These are phyloP conservation scores for Phocoena phocoena DNA, from an alignment of 2,113 vertebrate species.

Conservation along the genomic window DNA sequence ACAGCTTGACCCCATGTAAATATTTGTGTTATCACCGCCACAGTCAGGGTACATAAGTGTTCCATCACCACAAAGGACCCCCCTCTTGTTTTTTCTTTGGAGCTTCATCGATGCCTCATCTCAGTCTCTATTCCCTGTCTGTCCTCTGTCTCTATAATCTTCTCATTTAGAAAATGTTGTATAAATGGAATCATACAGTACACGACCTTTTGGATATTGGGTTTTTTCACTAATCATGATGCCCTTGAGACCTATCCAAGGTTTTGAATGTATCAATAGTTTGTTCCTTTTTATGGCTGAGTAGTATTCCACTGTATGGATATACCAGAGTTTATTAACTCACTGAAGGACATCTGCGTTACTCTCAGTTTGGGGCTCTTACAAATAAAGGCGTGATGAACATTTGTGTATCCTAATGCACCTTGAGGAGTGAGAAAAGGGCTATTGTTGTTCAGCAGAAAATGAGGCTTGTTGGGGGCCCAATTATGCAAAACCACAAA, in stretches of 20 bases:
- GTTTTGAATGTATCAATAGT: neutral
- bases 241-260: neutral
- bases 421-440: slow-evolving; percentile 12
- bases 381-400: neutral
- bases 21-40: neutral
- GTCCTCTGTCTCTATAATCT: neutral
- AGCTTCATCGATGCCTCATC: neutral
- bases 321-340: neutral
- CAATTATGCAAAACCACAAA: neutral
- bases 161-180: neutral
- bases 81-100: neutral
- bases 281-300: neutral
- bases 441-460: neutral
- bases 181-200: neutral
- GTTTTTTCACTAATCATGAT: neutral
- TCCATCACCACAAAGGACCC: neutral
- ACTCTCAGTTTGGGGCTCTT: neutral
- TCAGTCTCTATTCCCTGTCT: neutral
- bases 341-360: neutral
- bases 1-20: neutral
- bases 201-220: neutral
- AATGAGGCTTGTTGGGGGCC: neutral
- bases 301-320: neutral
- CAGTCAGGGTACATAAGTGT: neutral
- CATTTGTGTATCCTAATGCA: neutral